phyloP scores from a whole-genome alignment of 2,888 invertebrate species.

The Drosophila monieri region DNA sequence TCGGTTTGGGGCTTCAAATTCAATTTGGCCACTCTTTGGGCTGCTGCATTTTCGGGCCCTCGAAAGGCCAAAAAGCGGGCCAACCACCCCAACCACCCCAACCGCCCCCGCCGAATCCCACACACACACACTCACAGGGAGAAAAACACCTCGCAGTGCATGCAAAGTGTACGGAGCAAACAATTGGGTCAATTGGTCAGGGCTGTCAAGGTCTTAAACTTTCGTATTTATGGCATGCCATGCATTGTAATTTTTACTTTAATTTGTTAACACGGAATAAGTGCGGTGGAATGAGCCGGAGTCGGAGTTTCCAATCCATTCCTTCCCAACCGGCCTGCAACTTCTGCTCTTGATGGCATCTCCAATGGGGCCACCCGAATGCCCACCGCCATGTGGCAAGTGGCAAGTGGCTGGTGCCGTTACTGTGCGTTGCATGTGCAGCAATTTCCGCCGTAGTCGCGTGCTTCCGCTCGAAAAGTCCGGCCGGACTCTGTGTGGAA shows the following conservation, averaged over 20 bases:
- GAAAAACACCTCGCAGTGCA: constrained; percentile 42
- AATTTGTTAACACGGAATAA: constrained; percentile 58
- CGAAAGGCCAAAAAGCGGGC: constrained; percentile 6
- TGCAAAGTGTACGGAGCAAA: constrained; percentile 57
- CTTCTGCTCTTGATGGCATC: constrained; percentile 30
- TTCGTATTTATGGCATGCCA: constrained; percentile 69
- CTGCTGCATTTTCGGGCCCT: constrained; percentile 37
- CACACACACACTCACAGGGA: constrained; percentile 8
- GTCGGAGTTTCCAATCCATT: constrained; percentile 27
- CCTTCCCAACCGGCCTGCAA: constrained; percentile 5
- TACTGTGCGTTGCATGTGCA: constrained; percentile 61
- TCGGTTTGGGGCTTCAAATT: constrained; percentile 59
- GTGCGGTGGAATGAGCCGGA: neutral
- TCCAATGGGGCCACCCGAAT: constrained; percentile 3
- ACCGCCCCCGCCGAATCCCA: neutral
- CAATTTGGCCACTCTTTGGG: constrained; percentile 52
- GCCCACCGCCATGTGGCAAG: neutral
- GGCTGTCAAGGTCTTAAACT: constrained; percentile 71
- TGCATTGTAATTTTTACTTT: constrained; percentile 61
- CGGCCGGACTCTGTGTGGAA: constrained; percentile 20
- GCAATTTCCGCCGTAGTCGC: constrained; percentile 72
- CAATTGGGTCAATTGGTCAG: constrained; percentile 76
- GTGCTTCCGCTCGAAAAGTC: constrained; percentile 66
- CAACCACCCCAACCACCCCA: constrained; percentile 16
- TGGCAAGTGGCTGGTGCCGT: constrained; percentile 45